Base-by-base conservation (phyloP, 2,797 vertebrate genomes). In the Chaetodon trifasciatus region DNA sequence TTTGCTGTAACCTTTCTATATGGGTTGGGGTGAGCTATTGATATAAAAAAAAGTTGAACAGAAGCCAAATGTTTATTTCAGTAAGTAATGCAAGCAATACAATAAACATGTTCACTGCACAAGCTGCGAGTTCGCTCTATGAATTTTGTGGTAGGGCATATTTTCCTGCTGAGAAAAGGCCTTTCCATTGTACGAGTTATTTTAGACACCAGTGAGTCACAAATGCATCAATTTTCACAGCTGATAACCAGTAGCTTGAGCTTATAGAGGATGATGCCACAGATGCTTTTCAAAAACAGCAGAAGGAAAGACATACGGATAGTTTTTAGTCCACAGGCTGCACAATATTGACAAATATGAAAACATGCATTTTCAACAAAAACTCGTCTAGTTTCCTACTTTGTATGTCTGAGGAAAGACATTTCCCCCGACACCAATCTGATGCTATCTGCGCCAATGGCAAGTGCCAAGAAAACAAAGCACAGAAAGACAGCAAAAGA, bases 191-290 rank as follows among this genome's bases (percentile, higher is more conserved):
- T 90, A 76, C 5, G 63, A 89, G 87, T 89, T 92, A 92, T 93
- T 90, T 89, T 83, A 68, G 89, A 91, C 76, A 73, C 42, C 79
- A 85, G 81, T 92, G 91, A 93, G 86, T 93, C 92, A 94, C 83
- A 91, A 92, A 91, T 86, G 91, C 90, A 90, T 93, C 90, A 87
- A 79, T 91, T 87, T 88, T 90, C 82, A 91, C 90, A 91, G 84
- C 88, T 91, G 88, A 94, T 89, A 91, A 88, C 81, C 86, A 88
- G 88, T 85, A 87, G 84, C 87, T 71, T 83, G 82, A 86, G 91
- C 88, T 90, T 93, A 92, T 84, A 92, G 88, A 86, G 86, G 88
- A 91, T 87, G 87, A 91, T 89, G 74, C 83, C 88, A 92, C 88
- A 93, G 88, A 92, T 91, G 88, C 86, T 92, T 92, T 91, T 86